Base-by-base conservation (phyloP, 2,113 vertebrate species). In the Phaetusa simplex region DNA sequence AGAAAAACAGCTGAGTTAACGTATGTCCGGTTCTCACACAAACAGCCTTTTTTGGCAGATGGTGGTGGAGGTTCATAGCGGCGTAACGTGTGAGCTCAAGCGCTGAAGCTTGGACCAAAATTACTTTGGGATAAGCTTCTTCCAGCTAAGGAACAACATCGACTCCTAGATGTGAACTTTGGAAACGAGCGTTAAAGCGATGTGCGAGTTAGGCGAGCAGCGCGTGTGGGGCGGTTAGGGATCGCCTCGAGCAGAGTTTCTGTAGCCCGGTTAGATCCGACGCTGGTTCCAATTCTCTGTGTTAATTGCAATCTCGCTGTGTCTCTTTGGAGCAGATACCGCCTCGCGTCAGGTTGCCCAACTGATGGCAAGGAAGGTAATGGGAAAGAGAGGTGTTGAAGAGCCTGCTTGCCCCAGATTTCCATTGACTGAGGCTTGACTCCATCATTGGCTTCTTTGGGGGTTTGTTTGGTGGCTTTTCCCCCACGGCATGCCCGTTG, bases 401-500 rank as follows among this genome's bases (percentile, higher is more conserved):
- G 74, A 65, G 29, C 8, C 11, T 18, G 0, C 12, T 47, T n/a
- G 17, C 23, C 42, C 29, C 22, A 11, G 0, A 7, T 32, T 45
- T 43, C 45, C 43, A 12, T 13, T 72, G 29, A 8, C 14, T 16
- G 0, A 21, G 62, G 27, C 6, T 15, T 34, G 24, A 11, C 45
- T 42, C 36, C 27, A 2, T 43, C 24, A 0, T 14, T 62, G 0
- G 0, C 18, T 58, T 13, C 32, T 10, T 18, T 66, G 49, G 43
- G 8, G 62, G 36, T 72, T 65, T 23, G 9, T 47, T 90, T 40
- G n/a, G 26, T 91, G 72, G 73, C 78, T 70, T 53, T 29, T 52
- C 34, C 76, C 42, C 70, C 14, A 3, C 0, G 2, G 5, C 45
- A 9, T 1, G 2, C 6, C 27, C 1, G 0, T 2, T 49, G 66